Base-by-base conservation (phyloP, 2,888 invertebrate species). In the Phanerotoma sp. region DNA sequence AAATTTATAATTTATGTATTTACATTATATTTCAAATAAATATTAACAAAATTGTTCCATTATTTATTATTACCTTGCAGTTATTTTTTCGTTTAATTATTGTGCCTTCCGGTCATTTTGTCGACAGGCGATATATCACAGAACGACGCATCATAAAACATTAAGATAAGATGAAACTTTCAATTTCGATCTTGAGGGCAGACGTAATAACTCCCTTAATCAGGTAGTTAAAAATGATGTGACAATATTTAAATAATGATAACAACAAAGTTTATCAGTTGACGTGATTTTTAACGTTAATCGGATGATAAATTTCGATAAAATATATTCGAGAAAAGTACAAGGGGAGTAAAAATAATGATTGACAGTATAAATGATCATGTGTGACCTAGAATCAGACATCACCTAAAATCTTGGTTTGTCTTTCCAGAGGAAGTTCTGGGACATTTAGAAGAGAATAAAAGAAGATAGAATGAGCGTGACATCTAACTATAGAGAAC, bases 401-500 rank as follows among this genome's bases (percentile, higher is more conserved):
- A 16, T 49, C 38, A 13, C 13, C 41, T 41, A 58, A 42, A 37
- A 42, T 50, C 54, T 52, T 52, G 47, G 54, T 57, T 53, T 33
- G 64, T 60, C 66, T 68, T 73, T 70, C 69, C n/a, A n/a, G n/a
- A n/a, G n/a, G n/a, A n/a, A n/a, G n/a, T n/a, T 72, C 62, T 65
- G 70, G 73, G 70, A 72, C 70, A 66, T 68, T 67, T 66, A 64
- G 61, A 55, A 57, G 59, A 48, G 47, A 51, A 54, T 42, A 47
- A 45, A 49, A 42, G 45, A 44, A 48, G 62, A 51, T 53, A 53
- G 59, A 59, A 54, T 32, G 35, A 30, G 51, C 40, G 47, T 41
- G 53, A 41, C 32, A 50, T 18, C 33, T 20, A 40, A 9, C 32
- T 22, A 41, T 53, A 25, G 22, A 32, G 53, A 46, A 33, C 18